phyloP scores from a whole-genome alignment of 2,888 invertebrate species.

The Pheosia tremula region DNA sequence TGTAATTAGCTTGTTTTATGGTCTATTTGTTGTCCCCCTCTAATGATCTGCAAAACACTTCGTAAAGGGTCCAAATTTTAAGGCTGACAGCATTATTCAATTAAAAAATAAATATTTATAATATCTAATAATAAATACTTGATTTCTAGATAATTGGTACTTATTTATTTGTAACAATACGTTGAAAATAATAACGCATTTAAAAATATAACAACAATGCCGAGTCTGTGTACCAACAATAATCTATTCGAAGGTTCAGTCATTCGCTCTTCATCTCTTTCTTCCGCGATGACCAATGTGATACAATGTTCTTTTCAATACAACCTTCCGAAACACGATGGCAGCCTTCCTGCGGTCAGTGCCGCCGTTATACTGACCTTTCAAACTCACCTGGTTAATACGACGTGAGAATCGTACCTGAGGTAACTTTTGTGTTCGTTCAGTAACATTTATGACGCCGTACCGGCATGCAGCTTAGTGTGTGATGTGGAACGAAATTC shows the following conservation, averaged over 20 bases:
- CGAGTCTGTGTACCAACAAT: slow-evolving; percentile 8
- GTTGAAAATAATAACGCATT: too few relatives aligned
- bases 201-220: too few relatives aligned
- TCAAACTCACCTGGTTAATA: slow-evolving; percentile 53
- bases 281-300: slow-evolving; percentile 56
- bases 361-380: slow-evolving; percentile 34
- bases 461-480: slow-evolving; percentile 41
- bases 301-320: slow-evolving; percentile 62
- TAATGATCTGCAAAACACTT: too few relatives aligned
- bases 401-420: slow-evolving; percentile 75
- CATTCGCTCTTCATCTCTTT: slow-evolving; percentile 68
- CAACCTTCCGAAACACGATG: slow-evolving; percentile 37
- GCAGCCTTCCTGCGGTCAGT: slow-evolving; percentile 17
- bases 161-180: too few relatives aligned
- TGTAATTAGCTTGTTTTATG: too few relatives aligned
- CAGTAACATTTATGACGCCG: slow-evolving; percentile 67
- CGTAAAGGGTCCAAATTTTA: too few relatives aligned
- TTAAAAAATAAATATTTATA: too few relatives aligned
- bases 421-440: slow-evolving; percentile 50
- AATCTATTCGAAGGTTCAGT: slow-evolving; percentile 56
- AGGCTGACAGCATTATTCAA: too few relatives aligned
- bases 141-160: too few relatives aligned
- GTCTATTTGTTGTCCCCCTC: too few relatives aligned
- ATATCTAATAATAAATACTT: too few relatives aligned
- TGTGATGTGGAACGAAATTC: slow-evolving; percentile 25